Conservation (phyloP, 2,888 invertebrate genomes). For the Pseudococcus longispinus region DNA sequence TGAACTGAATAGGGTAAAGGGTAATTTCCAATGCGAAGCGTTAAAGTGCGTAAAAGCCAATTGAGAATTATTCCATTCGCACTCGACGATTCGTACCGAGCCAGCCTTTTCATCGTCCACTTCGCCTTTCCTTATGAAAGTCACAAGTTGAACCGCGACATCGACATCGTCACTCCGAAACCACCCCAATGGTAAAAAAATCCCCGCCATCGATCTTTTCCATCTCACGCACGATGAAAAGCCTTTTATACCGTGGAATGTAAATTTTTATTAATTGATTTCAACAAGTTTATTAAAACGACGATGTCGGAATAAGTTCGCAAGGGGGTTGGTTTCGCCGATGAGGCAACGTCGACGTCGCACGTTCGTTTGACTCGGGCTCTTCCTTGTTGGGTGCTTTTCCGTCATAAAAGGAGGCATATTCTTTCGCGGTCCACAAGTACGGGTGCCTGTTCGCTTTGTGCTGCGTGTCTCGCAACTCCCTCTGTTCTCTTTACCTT, state of each 20-base stretch:
- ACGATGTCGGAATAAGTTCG: conserved; percentile 35
- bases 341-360: too few species aligned
- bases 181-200: neutral
- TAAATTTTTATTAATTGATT: conserved; percentile 47
- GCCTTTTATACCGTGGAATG: neutral
- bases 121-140: too few species aligned
- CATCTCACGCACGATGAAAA: neutral
- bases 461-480: neutral
- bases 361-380: neutral
- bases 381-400: neutral
- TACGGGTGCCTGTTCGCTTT: neutral
- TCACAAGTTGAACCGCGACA: too few species aligned
- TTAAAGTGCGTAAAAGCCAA: too few species aligned
- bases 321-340: too few species aligned
- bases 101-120: too few species aligned
- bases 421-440: neutral
- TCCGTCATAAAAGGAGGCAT: neutral
- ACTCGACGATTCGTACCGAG: too few species aligned
- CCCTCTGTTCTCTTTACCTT: neutral
- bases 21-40: too few species aligned
- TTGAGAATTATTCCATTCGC: too few species aligned
- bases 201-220: neutral
- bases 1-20: too few species aligned
- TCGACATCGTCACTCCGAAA: too few species aligned
- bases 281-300: conserved; percentile 5